A percentile compares a stretch with the other conserved stretches of the same genome.
Evolutionary conservation across 2,797 vertebrate species (phyloP).

Genomic region (Coregonus sp.): DNA sequence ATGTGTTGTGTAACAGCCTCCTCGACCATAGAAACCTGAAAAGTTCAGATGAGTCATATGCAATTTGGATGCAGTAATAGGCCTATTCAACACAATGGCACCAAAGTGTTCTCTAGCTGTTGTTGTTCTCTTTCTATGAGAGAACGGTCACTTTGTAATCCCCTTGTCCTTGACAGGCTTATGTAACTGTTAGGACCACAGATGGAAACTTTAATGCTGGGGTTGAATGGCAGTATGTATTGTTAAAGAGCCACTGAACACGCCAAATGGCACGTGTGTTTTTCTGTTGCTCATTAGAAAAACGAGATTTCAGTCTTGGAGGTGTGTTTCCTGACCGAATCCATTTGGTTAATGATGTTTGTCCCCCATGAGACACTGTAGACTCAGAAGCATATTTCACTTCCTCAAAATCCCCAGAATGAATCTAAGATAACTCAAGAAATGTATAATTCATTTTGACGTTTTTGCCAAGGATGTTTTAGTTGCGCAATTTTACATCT

Average conservation of each 20-base stretch:
- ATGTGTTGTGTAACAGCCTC: neutral
- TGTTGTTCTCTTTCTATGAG: neutral
- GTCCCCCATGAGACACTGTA: too few species aligned
- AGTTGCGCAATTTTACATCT: too few species aligned
- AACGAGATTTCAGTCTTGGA: too few species aligned
- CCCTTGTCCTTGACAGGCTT: neutral
- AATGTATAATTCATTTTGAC: too few species aligned
- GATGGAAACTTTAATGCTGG: neutral
- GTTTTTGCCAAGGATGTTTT: too few species aligned
- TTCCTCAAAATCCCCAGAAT: too few species aligned
- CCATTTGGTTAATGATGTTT: too few species aligned
- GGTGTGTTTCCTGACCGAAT: too few species aligned
- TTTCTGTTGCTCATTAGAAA: too few species aligned
- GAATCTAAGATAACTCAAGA: too few species aligned
- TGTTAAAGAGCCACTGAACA: neutral
- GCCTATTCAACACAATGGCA: neutral
- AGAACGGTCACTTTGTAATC: neutral
- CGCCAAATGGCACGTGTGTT: too few species aligned
- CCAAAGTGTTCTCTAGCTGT: neutral
- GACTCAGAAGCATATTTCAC: too few species aligned
- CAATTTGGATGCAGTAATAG: neutral
- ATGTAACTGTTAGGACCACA: neutral
- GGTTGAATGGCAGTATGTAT: neutral
- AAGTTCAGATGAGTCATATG: neutral
- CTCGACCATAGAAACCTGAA: neutral